Evolutionary conservation across 2,113 vertebrate species (phyloP).

Genomic region (Callipepla squamata): DNA sequence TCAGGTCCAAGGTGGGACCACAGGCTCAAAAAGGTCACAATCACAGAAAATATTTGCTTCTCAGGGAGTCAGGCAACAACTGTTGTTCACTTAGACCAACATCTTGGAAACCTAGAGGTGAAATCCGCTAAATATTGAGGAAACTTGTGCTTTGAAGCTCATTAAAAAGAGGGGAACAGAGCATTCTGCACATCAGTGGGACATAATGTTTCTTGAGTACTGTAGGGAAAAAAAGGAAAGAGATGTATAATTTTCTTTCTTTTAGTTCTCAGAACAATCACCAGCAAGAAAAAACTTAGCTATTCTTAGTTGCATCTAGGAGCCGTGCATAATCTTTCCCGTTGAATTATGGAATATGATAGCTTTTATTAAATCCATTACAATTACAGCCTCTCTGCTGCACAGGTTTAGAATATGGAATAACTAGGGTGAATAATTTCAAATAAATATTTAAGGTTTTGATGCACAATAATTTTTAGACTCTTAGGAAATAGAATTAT

Average conservation of each 20-base stretch:
- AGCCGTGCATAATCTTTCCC: conserved; percentile 68
- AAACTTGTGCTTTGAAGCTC: neutral
- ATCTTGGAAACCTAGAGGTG: neutral
- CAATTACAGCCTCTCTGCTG: conserved; percentile 64
- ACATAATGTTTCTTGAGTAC: neutral
- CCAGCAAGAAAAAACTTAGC: conserved; percentile 46
- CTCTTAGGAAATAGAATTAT: conserved; percentile 50
- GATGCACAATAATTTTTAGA: conserved; percentile 70
- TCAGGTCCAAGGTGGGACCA: neutral
- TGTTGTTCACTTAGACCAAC: neutral
- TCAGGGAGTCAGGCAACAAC: rapidly evolving
- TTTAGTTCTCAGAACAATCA: conserved; percentile 60
- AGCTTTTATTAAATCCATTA: conserved; percentile 76
- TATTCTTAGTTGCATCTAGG: conserved; percentile 76
- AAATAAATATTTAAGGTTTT: conserved; percentile 84
- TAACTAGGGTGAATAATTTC: conserved; percentile 80
- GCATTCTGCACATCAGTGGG: neutral
- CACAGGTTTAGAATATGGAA: conserved; percentile 77
- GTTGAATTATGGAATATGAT: conserved; percentile 76
- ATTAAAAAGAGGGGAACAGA: neutral
- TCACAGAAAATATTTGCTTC: too few relatives aligned
- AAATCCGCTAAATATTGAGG: neutral
- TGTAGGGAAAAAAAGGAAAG: neutral
- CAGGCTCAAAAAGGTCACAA: neutral
- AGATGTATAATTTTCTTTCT: neutral